Evolutionary conservation across 2,888 invertebrate genomes (phyloP), one percentile per base, ranked within the genome.

Genomic region (Silvanus unidentatus): DNA sequence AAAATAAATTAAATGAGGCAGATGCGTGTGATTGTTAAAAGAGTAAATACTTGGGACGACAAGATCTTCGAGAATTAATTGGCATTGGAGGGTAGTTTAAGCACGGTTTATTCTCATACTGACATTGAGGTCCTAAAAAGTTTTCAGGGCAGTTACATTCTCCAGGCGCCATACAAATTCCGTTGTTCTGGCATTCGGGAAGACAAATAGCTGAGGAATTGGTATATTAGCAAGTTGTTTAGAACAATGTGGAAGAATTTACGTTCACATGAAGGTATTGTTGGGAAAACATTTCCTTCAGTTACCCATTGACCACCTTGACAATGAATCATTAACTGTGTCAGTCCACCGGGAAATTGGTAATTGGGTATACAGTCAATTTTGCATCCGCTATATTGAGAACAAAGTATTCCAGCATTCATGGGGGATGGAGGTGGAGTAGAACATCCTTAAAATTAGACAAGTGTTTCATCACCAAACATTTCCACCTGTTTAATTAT

Each of bases 111-210:
- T 80, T 83, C 65, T 84, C 82, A 51, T 79, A 79, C 72, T 90
- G 84, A 63, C 91, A 91, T 58, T 78, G 77, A 0, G 80, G 77
- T 2, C 90, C 90, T 35, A 77, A 77, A 70, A 75, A 90, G 62
- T 82, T 82, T 39, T 80, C 77, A 0, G 85, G 78, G 59, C 93
- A 94, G 32, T 80, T 71, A 62, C 93, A 94, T 0, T 80, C 74
- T 63, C 88, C 84, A 0, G 86, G 84, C 16, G 77, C 77, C 2
- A 85, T 66, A 62, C 93, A 94, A 40, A 86, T 82, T 1, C 93
- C 93, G 42, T 80, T 84, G 69, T 93, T 90, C 63, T 82, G 75
- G 67, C 93, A 94, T 0, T 77, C 73, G 0, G 86, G 86, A 13
- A 77, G 66, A 64, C 93, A 93, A 53, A 79, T 75, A 0, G 87